Conservation (phyloP, 2,888 invertebrate species). For the Parnassius mnemosyne region DNA sequence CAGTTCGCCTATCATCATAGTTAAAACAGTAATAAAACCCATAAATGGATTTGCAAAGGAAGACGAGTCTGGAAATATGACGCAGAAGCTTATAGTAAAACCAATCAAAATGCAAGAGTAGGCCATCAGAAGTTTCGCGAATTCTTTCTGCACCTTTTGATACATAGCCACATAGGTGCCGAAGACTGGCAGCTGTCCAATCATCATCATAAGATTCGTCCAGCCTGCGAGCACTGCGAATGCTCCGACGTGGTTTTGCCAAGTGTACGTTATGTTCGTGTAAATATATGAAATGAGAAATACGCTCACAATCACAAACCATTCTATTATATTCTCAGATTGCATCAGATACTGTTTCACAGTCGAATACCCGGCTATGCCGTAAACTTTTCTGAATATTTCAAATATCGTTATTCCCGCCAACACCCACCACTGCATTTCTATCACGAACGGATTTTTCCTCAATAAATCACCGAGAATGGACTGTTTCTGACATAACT, state of each 20-base stretch:
- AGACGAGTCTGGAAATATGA: slow-evolving; percentile 90
- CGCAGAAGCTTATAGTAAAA: slow-evolving; percentile 93
- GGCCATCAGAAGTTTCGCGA: slow-evolving; percentile 91
- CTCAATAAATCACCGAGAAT: slow-evolving; percentile 87
- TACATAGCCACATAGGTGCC: slow-evolving; percentile 96
- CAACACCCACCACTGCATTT: slow-evolving; percentile 91
- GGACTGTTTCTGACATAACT: slow-evolving; percentile 88
- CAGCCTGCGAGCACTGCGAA: slow-evolving; percentile 92
- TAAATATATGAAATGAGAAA: slow-evolving; percentile 91
- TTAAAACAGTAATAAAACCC: slow-evolving; percentile 90
- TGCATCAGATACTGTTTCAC: slow-evolving; percentile 91
- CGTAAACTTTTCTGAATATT: slow-evolving; percentile 89
- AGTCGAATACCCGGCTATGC: slow-evolving; percentile 90
- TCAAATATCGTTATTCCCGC: slow-evolving; percentile 90
- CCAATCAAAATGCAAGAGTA: slow-evolving; percentile 92
- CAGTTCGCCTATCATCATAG: slow-evolving; percentile 94
- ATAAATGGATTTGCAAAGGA: slow-evolving; percentile 92
- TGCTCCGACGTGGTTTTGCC: slow-evolving; percentile 93
- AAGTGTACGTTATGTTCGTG: slow-evolving; percentile 86
- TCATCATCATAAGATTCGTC: slow-evolving; percentile 95
- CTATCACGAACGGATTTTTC: slow-evolving; percentile 87
- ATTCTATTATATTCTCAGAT: slow-evolving; percentile 92
- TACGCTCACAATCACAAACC: slow-evolving; percentile 92
- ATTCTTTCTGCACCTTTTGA: slow-evolving; percentile 92
- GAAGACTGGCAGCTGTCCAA: slow-evolving; percentile 92